phyloP scores from a whole-genome alignment of 1,140 invertebrate species.

The Brachionus rotundiformis region DNA sequence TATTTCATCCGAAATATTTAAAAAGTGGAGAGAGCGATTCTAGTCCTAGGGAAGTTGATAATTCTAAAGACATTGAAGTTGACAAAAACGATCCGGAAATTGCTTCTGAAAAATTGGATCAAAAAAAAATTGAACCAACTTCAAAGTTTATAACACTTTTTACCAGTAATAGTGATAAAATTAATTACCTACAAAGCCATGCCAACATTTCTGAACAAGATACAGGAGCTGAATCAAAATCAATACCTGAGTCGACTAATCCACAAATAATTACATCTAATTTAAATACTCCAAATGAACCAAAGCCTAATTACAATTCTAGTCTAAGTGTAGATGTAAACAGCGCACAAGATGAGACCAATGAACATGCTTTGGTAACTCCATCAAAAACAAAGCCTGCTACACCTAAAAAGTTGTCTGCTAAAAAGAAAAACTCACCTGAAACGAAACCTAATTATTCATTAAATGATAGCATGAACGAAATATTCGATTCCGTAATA shows the following conservation, averaged over 20 bases:
- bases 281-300: not conserved
- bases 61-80: not conserved
- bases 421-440: not conserved
- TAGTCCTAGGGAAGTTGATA: not conserved
- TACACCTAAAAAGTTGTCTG: not conserved
- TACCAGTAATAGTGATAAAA: not conserved
- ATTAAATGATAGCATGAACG: slow-evolving; percentile 35
- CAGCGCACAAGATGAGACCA: not conserved
- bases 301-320: not conserved
- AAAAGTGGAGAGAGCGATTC: not conserved
- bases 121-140: not conserved
- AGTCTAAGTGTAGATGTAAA: not conserved
- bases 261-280: not conserved
- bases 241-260: not conserved
- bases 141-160: slow-evolving; percentile 28
- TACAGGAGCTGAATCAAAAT: not conserved
- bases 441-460: not conserved
- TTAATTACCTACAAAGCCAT: not conserved
- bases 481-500: slow-evolving; percentile 49
- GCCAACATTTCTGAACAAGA: not conserved
- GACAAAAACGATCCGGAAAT: not conserved
- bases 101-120: not conserved
- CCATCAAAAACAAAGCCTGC: not conserved
- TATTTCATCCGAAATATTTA: slow-evolving; percentile 43
- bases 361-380: not conserved